Base-by-base conservation (phyloP, 2,113 vertebrate genomes). In the Rhineura floridana region DNA sequence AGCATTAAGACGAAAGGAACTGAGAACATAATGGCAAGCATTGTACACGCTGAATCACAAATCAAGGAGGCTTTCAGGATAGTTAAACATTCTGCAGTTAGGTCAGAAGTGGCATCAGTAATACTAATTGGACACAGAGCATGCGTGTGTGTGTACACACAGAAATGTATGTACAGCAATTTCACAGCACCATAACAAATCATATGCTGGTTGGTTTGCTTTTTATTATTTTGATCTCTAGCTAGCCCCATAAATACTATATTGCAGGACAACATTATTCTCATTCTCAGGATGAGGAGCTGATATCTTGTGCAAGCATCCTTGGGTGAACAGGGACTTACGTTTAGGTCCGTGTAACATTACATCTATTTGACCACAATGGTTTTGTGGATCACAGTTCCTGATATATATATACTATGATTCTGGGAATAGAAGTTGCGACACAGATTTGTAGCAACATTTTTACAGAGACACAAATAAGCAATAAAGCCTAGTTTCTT, bases 401-500 rank as follows among this genome's bases (percentile, higher is more conserved):
- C 33, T 63, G 28, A 55, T 17, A 75, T 50, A 85, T 9, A 6
- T 17, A 15, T 63, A 76, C 9, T 3, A 36, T n/a, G n/a, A 46
- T 23, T 77, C 30, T 62, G 19, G 55, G 55, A 85, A 17, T 52
- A 39, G 33, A 33, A 73, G 48, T 17, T 77, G 11, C 23, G 21
- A 33, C 4, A 70, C 3, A 65, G 42, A 30, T 63, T 9, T n/a
- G 33, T 63, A 42, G n/a, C 52, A 63, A 65, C 69, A 5, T 59
- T 70, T 42, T 2, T 89, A 90, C 62, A 78, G 69, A 17, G 39
- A 81, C 1, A 86, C 12, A 72, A 90, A 89, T 42, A 65, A 91
- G 81, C 70, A 62, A 87, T 46, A 15, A 88, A 28, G 21, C 83
- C 80, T 84, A 3, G 25, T 39, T 48, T 87, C 39, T 52, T 90